Evolutionary conservation across 1,140 invertebrate genomes (phyloP).

Genomic region (Euschistus heros): DNA sequence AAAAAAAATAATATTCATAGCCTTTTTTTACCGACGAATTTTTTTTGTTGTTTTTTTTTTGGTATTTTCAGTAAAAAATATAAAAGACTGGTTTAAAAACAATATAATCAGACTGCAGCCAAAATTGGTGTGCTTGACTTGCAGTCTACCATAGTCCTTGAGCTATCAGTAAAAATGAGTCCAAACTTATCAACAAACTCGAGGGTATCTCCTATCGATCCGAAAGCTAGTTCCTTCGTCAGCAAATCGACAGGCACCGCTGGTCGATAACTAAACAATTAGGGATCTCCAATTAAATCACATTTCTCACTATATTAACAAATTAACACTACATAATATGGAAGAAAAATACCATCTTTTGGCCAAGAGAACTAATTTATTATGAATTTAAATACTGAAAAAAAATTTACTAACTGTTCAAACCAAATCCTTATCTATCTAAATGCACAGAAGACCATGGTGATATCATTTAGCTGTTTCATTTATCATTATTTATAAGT

Average conservation of each 20-base stretch:
- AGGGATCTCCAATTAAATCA: conserved; percentile 9
- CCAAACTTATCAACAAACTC: conserved; percentile 75
- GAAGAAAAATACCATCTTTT: conserved; percentile 7
- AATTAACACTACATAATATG: conserved; percentile 20
- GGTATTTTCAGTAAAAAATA: too few species aligned
- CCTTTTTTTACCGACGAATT: too few species aligned
- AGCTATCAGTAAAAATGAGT: conserved; percentile 60
- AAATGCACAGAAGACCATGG: too few species aligned
- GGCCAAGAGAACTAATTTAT: background rate
- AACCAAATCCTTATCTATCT: background rate
- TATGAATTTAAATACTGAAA: background rate
- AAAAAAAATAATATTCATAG: too few species aligned
- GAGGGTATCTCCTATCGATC: conserved; percentile 64
- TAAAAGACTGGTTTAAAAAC: too few species aligned
- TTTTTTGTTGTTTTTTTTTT: too few species aligned
- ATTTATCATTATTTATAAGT: too few species aligned
- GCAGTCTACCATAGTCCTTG: conserved; percentile 69
- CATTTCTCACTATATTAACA: conserved; percentile 36
- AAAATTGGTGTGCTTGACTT: conserved; percentile 58
- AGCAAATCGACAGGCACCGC: conserved; percentile 76
- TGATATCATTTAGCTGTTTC: too few species aligned
- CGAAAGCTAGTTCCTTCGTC: conserved; percentile 74
- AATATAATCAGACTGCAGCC: conserved; percentile 14
- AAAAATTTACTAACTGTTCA: background rate
- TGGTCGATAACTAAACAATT: conserved; percentile 84